Base-by-base conservation (phyloP, 2,797 vertebrate species). In the Xerus rutilus region DNA sequence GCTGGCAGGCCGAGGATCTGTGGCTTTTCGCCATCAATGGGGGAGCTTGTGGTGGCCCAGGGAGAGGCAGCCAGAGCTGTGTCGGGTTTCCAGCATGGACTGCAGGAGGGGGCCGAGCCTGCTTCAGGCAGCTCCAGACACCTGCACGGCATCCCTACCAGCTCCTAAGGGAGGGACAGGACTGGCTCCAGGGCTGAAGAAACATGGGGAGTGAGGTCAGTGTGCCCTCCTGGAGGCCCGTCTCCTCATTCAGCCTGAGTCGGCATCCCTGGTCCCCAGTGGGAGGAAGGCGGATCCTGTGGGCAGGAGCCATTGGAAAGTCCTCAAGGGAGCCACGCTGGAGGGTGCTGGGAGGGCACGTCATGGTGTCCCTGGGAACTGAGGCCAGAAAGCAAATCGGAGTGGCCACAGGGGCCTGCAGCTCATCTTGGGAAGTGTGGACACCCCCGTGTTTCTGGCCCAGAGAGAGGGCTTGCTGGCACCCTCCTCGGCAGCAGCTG, bases 301-400 rank as follows among this genome's bases (percentile, higher is more conserved):
- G 18, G 35, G 45, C 45, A 52, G 72, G 5, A 67, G 49, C 52
- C 73, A 2, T 1, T 4, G 3, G 43, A 15, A 70, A 45, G 25
- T 45, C 39, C 35, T 47, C 9, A 0, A 30, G 18, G 30, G 28
- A n/a, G 1, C 23, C 7, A 47, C 47, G 15, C 20, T 43, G 13
- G 69, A n/a, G 77, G 23, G 7, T 11, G 20, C 39, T n/a, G 20
- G 7, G 28, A 32, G 9, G 9, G 23, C 12, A 3, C 15, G 21
- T 2, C 47, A 2, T 10, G 28, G 39, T 30, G 20, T 17, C 43
- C 6, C 0, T 13, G 54, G 12, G 28, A 77, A 21, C 0, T 0
- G 23, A 52, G n/a, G 39, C 65, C 30, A 28, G 13, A 79, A 21
- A 5, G 12, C 10, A 23, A 43, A 47, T 20, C 14, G 11, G 13